These are phyloP conservation scores for Globia sparganii DNA, from an alignment of 2,888 invertebrate genomes.

Conservation along the genomic window DNA sequence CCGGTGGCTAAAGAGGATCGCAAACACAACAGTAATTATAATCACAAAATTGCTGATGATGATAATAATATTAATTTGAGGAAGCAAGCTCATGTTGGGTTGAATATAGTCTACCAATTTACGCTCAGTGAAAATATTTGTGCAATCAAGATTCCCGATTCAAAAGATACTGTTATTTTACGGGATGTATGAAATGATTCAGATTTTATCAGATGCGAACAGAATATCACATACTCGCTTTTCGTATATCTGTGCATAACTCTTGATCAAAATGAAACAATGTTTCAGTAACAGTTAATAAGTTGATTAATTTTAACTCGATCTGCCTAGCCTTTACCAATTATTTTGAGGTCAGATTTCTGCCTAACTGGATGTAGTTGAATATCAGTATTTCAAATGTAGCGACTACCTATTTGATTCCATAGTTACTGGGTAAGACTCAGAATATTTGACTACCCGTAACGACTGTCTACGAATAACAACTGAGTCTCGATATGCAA, in stretches of 20 bases:
- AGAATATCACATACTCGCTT: background rate
- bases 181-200: background rate
- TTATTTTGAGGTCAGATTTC: background rate
- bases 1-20: slow-evolving; percentile 19
- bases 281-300: background rate
- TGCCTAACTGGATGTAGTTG: background rate
- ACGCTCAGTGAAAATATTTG: background rate
- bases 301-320: background rate
- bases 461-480: background rate
- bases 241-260: background rate
- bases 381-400: background rate
- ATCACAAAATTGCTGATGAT: background rate
- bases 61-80: background rate
- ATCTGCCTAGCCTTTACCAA: background rate
- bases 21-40: slow-evolving; percentile 24
- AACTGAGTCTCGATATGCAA: background rate
- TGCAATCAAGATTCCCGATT: background rate
- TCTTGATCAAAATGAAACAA: background rate
- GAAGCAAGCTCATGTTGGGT: background rate
- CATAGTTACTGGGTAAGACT: background rate
- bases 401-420: background rate
- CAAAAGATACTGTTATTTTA: slow-evolving; percentile 11
- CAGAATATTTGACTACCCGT: background rate
- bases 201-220: slow-evolving; percentile 12
- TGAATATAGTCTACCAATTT: background rate